Percentiles rank a stretch among this genome's conserved stretches.
These are phyloP conservation scores for Rhabditophanes sp. DNA, from an alignment of 2,888 invertebrate species.

Conservation along the genomic window DNA sequence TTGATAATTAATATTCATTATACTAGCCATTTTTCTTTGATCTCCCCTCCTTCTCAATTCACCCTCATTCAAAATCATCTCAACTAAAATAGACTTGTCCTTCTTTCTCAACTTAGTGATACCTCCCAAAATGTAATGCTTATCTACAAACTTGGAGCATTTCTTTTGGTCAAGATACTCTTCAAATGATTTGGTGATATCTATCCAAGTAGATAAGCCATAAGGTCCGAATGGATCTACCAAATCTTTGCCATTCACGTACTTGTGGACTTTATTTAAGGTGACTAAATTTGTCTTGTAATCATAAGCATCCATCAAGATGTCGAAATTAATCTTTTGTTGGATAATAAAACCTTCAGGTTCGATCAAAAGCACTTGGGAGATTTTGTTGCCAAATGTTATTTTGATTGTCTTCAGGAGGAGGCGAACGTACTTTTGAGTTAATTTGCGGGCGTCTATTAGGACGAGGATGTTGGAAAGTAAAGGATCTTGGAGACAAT, in stretches of 20 bases:
- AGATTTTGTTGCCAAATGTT: slow-evolving; percentile 25
- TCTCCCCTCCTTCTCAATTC: slow-evolving; percentile 4
- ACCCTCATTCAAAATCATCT: slow-evolving; percentile 3
- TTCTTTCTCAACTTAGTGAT: not conserved
- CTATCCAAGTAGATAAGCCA: slow-evolving; percentile 58
- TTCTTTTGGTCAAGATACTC: not conserved
- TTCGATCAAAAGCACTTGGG: slow-evolving; percentile 52
- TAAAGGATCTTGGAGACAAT: no score
- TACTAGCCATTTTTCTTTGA: slow-evolving; percentile 1
- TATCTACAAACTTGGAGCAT: not conserved
- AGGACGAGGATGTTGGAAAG: slow-evolving; percentile 24
- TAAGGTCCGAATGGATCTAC: slow-evolving; percentile 60
- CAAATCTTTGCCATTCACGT: slow-evolving; percentile 57
- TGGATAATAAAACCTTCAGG: slow-evolving; percentile 64
- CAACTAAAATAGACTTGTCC: slow-evolving; percentile 10
- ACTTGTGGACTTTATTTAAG: slow-evolving; percentile 56
- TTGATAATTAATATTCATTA: not conserved
- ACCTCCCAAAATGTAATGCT: not conserved
- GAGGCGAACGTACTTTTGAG: slow-evolving; percentile 22
- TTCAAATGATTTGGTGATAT: slow-evolving; percentile 49
- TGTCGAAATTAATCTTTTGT: slow-evolving; percentile 50
- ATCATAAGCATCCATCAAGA: slow-evolving; percentile 30
- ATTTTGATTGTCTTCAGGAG: slow-evolving; percentile 26
- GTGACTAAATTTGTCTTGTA: slow-evolving; percentile 38
- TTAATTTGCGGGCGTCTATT: slow-evolving; percentile 26